Percentiles rank a stretch among this genome's conserved stretches.
These are phyloP conservation scores for Muricea muricata DNA, from an alignment of 92 coral and sea anemone genomes.

Conservation along the genomic window DNA sequence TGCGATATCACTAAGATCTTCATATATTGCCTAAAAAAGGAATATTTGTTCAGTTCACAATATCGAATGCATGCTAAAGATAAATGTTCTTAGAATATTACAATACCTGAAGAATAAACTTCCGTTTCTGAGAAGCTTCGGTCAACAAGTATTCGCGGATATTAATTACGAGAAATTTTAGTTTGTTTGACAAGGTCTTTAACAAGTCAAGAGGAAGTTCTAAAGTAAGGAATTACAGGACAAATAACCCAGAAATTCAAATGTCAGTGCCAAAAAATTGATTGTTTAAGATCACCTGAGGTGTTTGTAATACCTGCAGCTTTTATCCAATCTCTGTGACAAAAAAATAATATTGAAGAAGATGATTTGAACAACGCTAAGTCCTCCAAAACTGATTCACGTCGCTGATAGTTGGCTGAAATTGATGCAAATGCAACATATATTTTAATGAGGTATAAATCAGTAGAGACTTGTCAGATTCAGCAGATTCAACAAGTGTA, in stretches of 20 bases:
- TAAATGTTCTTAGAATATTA: no score
- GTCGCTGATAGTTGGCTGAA: conserved; percentile 95
- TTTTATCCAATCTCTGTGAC: conserved; percentile 93
- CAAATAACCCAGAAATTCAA: no score
- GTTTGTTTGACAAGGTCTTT: conserved; percentile 79
- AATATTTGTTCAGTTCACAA: no score
- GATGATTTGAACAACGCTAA: conserved; percentile 94
- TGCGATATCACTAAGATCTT: conserved; percentile 94
- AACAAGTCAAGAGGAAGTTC: conserved; percentile 78
- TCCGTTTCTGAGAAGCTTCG: conserved; percentile 77
- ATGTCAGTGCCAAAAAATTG: no score
- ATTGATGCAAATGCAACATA: background rate
- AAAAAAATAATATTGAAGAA: conserved; percentile 82
- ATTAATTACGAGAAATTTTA: conserved; percentile 84
- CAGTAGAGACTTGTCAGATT: no score
- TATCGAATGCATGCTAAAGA: no score
- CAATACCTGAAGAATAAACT: conserved; percentile 78
- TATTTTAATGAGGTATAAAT: no score
- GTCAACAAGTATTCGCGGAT: conserved; percentile 89
- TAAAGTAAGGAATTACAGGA: no score
- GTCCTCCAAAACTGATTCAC: conserved; percentile 95
- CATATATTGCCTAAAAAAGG: conserved; percentile 93
- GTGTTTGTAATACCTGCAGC: conserved; percentile 79
- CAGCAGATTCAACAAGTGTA: no score
- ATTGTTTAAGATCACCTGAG: no score